A percentile compares a stretch with the other conserved stretches of the same genome.
Conservation (phyloP, 2,797 vertebrate genomes). For the Sebastes diploproa region DNA sequence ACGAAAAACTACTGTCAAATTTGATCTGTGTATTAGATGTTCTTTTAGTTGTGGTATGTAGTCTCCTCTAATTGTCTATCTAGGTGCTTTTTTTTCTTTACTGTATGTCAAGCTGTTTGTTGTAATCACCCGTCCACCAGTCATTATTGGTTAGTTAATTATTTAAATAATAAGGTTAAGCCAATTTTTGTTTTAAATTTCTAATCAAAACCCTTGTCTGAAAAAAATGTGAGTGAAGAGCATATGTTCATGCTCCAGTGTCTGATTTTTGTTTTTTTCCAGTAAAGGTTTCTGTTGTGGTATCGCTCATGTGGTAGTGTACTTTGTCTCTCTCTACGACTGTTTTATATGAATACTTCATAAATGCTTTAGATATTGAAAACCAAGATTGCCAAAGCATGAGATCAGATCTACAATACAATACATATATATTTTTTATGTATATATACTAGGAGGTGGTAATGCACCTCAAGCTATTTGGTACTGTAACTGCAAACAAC, state of each 20-base stretch:
- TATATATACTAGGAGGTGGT: too few species aligned
- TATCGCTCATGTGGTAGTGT: not conserved
- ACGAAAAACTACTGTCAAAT: too few species aligned
- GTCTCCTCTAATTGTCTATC: not conserved
- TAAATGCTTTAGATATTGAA: not conserved
- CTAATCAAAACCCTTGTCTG: not conserved
- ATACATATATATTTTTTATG: too few species aligned
- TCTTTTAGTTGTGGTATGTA: not conserved
- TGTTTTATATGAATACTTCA: not conserved
- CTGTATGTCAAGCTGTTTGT: not conserved
- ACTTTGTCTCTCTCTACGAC: not conserved
- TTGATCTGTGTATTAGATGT: not conserved
- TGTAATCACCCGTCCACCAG: not conserved
- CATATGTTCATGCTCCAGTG: not conserved
- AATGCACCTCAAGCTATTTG: too few species aligned
- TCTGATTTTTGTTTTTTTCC: not conserved
- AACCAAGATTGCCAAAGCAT: not conserved
- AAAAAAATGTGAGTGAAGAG: not conserved
- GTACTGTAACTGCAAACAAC: too few species aligned
- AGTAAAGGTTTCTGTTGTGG: conserved; percentile 38
- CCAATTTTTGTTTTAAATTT: not conserved
- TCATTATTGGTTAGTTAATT: not conserved
- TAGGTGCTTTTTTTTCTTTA: not conserved
- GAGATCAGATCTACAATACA: not conserved
- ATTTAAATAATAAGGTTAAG: not conserved